Conservation (phyloP, 1,140 invertebrate species). For the Drosophila sulfurigaster region DNA sequence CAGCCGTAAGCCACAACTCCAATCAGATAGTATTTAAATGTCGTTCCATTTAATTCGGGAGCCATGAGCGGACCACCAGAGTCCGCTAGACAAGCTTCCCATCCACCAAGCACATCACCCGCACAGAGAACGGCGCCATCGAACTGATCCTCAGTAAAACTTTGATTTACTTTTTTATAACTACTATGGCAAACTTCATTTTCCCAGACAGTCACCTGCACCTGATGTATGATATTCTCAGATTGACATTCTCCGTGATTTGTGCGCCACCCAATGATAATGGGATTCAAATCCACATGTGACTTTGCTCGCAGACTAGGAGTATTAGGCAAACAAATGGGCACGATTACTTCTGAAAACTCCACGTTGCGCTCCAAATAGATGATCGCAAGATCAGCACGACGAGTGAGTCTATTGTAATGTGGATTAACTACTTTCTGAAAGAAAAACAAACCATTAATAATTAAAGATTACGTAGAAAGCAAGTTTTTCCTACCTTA, state of each 20-base stretch:
- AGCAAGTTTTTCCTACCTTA: not conserved
- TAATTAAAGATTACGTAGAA: too few species aligned
- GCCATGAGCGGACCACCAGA: constrained; percentile 93
- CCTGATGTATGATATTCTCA: constrained; percentile 86
- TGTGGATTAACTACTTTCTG: too few species aligned
- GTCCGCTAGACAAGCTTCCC: constrained; percentile 94
- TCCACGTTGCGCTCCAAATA: constrained; percentile 67
- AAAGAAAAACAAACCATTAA: too few species aligned
- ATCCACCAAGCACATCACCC: constrained; percentile 89
- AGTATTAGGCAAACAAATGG: constrained; percentile 69
- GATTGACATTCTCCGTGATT: constrained; percentile 86
- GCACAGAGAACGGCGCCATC: constrained; percentile 90
- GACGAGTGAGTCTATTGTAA: constrained; percentile 50
- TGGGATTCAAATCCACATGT: constrained; percentile 85
- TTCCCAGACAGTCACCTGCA: constrained; percentile 90
- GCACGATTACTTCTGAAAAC: constrained; percentile 57
- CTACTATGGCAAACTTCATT: constrained; percentile 87
- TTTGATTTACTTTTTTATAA: constrained; percentile 86
- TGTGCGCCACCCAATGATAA: constrained; percentile 93
- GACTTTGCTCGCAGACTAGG: constrained; percentile 54
- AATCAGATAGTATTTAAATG: constrained; percentile 86
- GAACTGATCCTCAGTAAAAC: constrained; percentile 88
- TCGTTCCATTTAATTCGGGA: constrained; percentile 60
- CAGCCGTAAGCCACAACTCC: constrained; percentile 91
- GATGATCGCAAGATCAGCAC: constrained; percentile 73